phyloP scores from a whole-genome alignment of 2,888 invertebrate genomes.

The Colletes collaris region DNA sequence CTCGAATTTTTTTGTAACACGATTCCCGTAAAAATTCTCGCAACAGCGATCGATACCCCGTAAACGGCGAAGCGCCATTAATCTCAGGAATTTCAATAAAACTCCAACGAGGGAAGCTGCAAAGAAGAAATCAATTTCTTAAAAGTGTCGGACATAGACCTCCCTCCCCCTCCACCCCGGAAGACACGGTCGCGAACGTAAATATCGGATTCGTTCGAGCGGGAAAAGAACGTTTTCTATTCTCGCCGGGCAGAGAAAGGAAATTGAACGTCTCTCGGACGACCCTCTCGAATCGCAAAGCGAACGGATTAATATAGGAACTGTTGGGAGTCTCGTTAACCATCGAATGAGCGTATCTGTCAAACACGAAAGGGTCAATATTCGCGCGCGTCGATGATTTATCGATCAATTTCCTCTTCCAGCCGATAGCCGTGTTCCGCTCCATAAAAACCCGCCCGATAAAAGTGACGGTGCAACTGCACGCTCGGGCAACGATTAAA shows the following conservation, averaged over 20 bases:
- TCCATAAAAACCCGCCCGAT: constrained; percentile 55
- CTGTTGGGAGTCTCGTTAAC: constrained; percentile 11
- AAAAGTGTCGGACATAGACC: too few species aligned
- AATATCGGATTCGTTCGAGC: not conserved
- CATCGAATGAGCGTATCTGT: constrained; percentile 16
- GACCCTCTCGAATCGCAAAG: not conserved
- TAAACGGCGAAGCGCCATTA: too few species aligned
- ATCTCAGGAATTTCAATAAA: too few species aligned
- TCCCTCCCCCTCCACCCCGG: too few species aligned
- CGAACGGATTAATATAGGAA: constrained; percentile 30
- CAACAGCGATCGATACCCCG: too few species aligned
- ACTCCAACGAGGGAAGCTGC: too few species aligned
- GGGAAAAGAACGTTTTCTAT: not conserved
- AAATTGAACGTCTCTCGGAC: constrained; percentile 20
- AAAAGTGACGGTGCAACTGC: constrained; percentile 66
- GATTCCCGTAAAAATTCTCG: too few species aligned
- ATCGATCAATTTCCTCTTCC: constrained; percentile 41
- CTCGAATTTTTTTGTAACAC: too few species aligned
- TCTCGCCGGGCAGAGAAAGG: not conserved
- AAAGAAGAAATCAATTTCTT: too few species aligned
- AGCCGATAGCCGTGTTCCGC: constrained; percentile 21
- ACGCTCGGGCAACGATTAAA: constrained; percentile 65
- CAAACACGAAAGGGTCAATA: constrained; percentile 9
- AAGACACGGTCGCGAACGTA: not conserved
- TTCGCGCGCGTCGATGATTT: constrained; percentile 45